Percentiles rank a stretch among this genome's conserved stretches.
These are phyloP conservation scores for Tor tambroides DNA, from an alignment of 2,113 vertebrate species.

Conservation along the genomic window DNA sequence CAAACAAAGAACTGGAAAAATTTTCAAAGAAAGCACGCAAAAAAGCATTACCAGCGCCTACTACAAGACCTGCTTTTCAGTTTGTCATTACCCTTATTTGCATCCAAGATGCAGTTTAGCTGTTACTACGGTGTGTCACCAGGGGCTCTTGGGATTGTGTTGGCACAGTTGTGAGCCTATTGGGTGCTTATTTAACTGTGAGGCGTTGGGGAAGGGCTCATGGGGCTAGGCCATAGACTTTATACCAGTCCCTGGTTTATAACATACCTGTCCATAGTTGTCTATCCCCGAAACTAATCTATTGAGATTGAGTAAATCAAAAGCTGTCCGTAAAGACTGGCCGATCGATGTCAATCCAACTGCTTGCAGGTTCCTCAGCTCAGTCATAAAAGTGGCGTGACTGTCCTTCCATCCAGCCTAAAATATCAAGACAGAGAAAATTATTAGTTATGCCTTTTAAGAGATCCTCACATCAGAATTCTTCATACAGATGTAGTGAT, in stretches of 20 bases:
- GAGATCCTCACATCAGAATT: background rate
- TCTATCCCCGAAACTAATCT: constrained; percentile 97
- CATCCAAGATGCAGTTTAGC: background rate
- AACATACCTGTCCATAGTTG: constrained; percentile 96
- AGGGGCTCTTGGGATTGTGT: constrained; percentile 9
- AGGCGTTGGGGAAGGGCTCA: background rate
- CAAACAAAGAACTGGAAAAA: background rate
- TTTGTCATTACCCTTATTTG: background rate
- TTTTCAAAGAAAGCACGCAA: background rate
- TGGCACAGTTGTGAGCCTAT: constrained; percentile 26
- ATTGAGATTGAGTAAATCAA: constrained; percentile 98
- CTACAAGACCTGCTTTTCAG: background rate
- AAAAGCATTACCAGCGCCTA: background rate
- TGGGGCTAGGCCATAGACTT: constrained; percentile 20
- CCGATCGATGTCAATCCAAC: constrained; percentile 92
- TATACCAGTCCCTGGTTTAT: constrained; percentile 9
- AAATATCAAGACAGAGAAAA: background rate
- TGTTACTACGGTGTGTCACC: background rate
- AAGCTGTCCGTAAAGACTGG: constrained; percentile 91
- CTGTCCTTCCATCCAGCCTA: constrained; percentile 99
- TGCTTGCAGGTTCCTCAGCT: constrained; percentile 96
- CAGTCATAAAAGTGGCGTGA: constrained; percentile 95
- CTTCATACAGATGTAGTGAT: background rate
- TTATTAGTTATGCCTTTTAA: background rate
- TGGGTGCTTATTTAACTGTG: constrained; percentile 44